Base-by-base conservation (phyloP, 2,888 invertebrate genomes). In the Gonocerus acuteangulatus region DNA sequence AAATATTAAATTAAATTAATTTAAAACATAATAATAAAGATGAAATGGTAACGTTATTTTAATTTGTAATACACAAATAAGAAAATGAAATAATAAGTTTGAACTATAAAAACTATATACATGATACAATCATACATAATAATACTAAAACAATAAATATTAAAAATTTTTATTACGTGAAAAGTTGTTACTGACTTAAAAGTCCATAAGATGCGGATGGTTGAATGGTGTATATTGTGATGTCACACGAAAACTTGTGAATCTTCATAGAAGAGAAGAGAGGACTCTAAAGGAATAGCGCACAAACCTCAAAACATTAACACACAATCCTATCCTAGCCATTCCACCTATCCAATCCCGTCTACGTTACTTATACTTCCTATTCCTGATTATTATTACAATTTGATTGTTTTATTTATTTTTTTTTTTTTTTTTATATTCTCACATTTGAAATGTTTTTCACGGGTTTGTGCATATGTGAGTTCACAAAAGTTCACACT, bases 281-380 rank as follows among this genome's bases (percentile, higher is more conserved):
- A 45, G 48, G 11, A 54, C 21, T 34, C 9, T 54, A 34, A 42
- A 54, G 42, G 42, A 42, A 42, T 39, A 22, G 39, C 21, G 39
- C 54, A 54, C 54, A 54, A 54, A 54, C 42, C 54, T 39, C 54
- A 54, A 54, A 42, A 54, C 42, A 39, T 42, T 13, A 54, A 54
- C 22, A 54, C 42, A 54, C 18, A 54, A 54, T 23, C 22, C 54
- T 54, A 54, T 54, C 54, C 54, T 54, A 54, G 39, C 54, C 39
- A 27, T 27, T 27, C 23, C 51, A 54, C 42, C 54, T 54, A 42
- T 54, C 42, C 19, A 23, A 36, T 54, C 54, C 51, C 54, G 21
- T 36, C 39, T 42, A 54, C 39, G 42, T 39, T 21, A 15, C 22
- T 42, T 22, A 21, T 19, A 21, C 36, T 51, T 16, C n/a, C 32